phyloP scores from a whole-genome alignment of 2,113 vertebrate species.

The Pelusios castaneus region DNA sequence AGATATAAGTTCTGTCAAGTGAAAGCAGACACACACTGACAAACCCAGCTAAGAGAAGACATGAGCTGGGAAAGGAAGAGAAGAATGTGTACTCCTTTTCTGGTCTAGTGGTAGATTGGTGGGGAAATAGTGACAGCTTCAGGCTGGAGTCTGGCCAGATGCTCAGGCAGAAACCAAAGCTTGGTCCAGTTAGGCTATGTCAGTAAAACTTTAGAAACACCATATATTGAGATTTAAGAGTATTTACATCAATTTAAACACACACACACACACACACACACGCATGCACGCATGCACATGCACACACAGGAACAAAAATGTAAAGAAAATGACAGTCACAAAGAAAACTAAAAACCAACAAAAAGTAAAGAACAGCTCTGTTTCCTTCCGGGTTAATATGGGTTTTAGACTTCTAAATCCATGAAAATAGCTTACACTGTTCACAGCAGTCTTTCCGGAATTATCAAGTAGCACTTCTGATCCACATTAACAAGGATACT shows the following conservation, averaged over 20 bases:
- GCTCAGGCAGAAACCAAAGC: accelerated
- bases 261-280: too few species aligned
- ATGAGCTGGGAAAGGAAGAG: neutral
- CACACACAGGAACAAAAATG: neutral
- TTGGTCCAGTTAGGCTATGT: neutral
- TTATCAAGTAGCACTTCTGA: neutral
- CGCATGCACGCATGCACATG: too few species aligned
- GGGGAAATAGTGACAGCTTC: neutral
- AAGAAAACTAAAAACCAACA: accelerated
- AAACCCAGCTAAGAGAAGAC: neutral
- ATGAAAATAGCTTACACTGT: neutral
- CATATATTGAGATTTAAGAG: accelerated
- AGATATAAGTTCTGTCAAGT: neutral
- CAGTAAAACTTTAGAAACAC: neutral
- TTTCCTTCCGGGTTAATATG: neutral
- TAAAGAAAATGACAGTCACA: neutral
- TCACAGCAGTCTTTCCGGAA: neutral
- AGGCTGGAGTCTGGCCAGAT: neutral
- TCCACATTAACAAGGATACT: accelerated
- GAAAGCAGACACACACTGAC: neutral
- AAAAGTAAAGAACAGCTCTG: neutral
- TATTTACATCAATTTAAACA: neutral
- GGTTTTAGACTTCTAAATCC: too few species aligned
- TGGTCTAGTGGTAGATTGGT: neutral
- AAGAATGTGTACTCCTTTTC: accelerated